Evolutionary conservation across 2,888 invertebrate genomes (phyloP), one percentile per base, ranked within the genome.

Genomic region (Anorthoa munda): DNA sequence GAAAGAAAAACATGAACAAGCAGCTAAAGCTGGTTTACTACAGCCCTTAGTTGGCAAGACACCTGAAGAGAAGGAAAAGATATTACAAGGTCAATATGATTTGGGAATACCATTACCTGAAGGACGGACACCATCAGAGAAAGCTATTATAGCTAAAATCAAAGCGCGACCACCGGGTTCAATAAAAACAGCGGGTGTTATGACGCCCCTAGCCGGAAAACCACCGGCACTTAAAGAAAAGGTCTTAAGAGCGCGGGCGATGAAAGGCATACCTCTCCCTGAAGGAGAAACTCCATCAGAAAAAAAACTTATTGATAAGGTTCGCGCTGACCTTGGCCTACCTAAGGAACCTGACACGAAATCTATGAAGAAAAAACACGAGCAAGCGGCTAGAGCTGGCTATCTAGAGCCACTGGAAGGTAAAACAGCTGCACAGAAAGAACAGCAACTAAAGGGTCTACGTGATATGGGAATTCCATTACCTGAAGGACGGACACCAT

Each of bases 401-500:
- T 59, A 87, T 1, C 45, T 87, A 0, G 83, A 83, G 1, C 88
- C 87, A n/a, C n/a, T 88, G 5, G 67, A 77, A 71, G 85, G 84
- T 3, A 87, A 87, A 61, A 67, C 86, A 4, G 66, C 82, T 2
- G 68, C 72, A 64, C 77, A 88, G 60, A 89, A 89, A 56, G 84
- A 83, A 73, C 82, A 67, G 2, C 82, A 78, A 51, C 66, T 91
- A 18, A 79, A 58, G 66, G 81, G 76, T 18, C 75, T 87, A 83
- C 79, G 7, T 71, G 80, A 59, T 46, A 81, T 63, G 86, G 89
- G 11, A n/a, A 87, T 50, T 61, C 84, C 87, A 2, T 69, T 91
- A 4, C 90, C 91, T 0, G 87, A 88, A 79, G 89, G 88, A 11
- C 73, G 84, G 64, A 87, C 90, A 4, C 31, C 86, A 13, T 90